A percentile compares a stretch with the other conserved stretches of the same genome.
These are phyloP conservation scores for Parelbella ahira DNA, from an alignment of 2,888 invertebrate species.

Conservation along the genomic window DNA sequence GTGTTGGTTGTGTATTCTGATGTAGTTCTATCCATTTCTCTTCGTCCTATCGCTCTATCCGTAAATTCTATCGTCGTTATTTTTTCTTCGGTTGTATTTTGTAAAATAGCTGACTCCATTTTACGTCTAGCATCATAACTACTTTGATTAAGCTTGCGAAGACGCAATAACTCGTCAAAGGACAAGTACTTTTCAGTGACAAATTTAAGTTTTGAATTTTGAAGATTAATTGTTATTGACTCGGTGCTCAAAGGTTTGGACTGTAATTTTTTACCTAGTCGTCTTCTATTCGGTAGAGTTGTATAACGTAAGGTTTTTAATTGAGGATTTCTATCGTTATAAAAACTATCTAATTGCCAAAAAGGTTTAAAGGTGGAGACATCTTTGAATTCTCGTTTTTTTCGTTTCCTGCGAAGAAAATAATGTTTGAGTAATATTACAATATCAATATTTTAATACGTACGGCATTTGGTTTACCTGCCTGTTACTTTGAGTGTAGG, in stretches of 20 bases:
- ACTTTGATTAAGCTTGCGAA: constrained; percentile 50
- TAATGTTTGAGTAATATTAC: constrained; percentile 36
- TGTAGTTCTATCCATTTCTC: constrained; percentile 24
- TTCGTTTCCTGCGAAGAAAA: constrained; percentile 47
- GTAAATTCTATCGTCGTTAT: too few relatives aligned
- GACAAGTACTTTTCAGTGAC: constrained; percentile 67
- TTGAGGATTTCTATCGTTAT: constrained; percentile 38
- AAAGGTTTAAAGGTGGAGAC: constrained; percentile 48
- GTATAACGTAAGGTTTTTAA: constrained; percentile 58
- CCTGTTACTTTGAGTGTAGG: constrained; percentile 35
- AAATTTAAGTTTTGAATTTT: constrained; percentile 32
- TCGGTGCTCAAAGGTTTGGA: constrained; percentile 43
- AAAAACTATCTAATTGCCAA: constrained; percentile 56
- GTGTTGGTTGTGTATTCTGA: constrained; percentile 50
- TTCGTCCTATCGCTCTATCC: constrained; percentile 5
- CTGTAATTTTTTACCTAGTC: constrained; percentile 30
- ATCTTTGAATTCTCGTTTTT: constrained; percentile 45
- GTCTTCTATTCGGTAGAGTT: constrained; percentile 45
- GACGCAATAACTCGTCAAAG: constrained; percentile 68
- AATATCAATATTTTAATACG: constrained; percentile 4
- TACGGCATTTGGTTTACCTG: constrained; percentile 36
- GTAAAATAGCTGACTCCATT: constrained; percentile 3
- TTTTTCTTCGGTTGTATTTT: constrained; percentile 4
- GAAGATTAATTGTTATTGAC: constrained; percentile 51
- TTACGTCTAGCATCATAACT: constrained; percentile 40